These are phyloP conservation scores for Drosophila pruinosa DNA, from an alignment of 1,140 invertebrate species.

Conservation along the genomic window DNA sequence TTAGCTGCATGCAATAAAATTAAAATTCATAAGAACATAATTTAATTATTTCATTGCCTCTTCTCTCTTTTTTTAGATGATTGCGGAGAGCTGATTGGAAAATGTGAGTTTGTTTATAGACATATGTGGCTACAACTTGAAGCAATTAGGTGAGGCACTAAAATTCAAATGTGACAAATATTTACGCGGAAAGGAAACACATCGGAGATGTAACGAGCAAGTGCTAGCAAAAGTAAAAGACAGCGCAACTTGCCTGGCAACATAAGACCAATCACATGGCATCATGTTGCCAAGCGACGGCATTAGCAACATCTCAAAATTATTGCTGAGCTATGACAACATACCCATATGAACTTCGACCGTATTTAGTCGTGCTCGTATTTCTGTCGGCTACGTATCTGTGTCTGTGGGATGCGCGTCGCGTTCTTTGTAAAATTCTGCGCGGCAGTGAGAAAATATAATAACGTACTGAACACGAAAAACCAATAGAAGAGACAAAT, in stretches of 20 bases:
- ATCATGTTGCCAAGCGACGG: slow-evolving; percentile 56
- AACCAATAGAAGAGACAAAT: slow-evolving; percentile 25
- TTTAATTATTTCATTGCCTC: slow-evolving; percentile 59
- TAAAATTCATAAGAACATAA: slow-evolving; percentile 58
- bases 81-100: slow-evolving; percentile 32
- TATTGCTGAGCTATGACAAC: slow-evolving; percentile 34
- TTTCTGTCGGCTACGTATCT: slow-evolving; percentile 54
- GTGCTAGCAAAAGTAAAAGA: slow-evolving; percentile 5
- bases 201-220: slow-evolving; percentile 28
- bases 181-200: slow-evolving; percentile 58
- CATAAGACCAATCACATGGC: slow-evolving; percentile 20
- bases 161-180: slow-evolving; percentile 69
- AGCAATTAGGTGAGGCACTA: slow-evolving; percentile 67
- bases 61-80: slow-evolving; percentile 28
- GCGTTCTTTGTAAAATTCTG: slow-evolving; percentile 23
- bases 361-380: slow-evolving; percentile 54
- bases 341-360: slow-evolving; percentile 43
- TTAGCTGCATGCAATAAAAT: slow-evolving; percentile 60
- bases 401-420: slow-evolving; percentile 53
- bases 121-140: slow-evolving; percentile 45
- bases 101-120: slow-evolving; percentile 16
- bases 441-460: slow-evolving; percentile 20
- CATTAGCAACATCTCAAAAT: slow-evolving; percentile 49
- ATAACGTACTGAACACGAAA: slow-evolving; percentile 19
- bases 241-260: slow-evolving; percentile 42